These are phyloP conservation scores for Spialia ferax DNA, from an alignment of 2,888 invertebrate species.

Conservation along the genomic window DNA sequence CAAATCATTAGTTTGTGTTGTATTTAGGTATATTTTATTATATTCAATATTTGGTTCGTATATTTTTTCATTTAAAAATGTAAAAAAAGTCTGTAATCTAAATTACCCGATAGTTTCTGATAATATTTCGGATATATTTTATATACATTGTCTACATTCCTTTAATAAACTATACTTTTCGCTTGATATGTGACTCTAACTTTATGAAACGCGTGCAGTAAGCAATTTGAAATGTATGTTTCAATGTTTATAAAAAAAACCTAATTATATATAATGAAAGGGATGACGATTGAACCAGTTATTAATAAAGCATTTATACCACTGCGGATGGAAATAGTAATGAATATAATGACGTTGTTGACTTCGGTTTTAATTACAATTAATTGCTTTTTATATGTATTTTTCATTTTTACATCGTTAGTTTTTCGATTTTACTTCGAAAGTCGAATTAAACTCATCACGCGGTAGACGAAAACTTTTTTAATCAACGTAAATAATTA, in stretches of 20 bases:
- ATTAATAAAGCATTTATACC: conserved; percentile 22
- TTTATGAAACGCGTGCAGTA: conserved; percentile 4
- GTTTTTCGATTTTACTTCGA: not conserved
- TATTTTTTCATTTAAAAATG: no score
- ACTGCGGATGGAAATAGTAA: conserved; percentile 9
- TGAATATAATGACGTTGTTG: conserved; percentile 12
- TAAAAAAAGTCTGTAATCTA: no score
- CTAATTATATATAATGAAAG: conserved; percentile 23
- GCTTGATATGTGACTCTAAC: not conserved
- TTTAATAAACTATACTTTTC: not conserved
- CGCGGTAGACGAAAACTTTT: not conserved
- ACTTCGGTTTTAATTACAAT: conserved; percentile 28
- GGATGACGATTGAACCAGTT: conserved; percentile 7
- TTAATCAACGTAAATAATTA: no score
- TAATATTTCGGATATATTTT: no score
- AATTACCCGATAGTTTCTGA: no score
- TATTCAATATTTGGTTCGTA: no score
- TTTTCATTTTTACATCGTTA: conserved; percentile 1
- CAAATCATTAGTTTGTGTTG: no score
- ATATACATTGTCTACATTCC: no score
- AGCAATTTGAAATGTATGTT: conserved; percentile 18
- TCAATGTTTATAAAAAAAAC: conserved; percentile 5
- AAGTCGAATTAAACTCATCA: not conserved
- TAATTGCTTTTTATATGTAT: conserved; percentile 5
- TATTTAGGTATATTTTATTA: no score